phyloP scores from a whole-genome alignment of 2,797 vertebrate species.

The Tragelaphus oryx region DNA sequence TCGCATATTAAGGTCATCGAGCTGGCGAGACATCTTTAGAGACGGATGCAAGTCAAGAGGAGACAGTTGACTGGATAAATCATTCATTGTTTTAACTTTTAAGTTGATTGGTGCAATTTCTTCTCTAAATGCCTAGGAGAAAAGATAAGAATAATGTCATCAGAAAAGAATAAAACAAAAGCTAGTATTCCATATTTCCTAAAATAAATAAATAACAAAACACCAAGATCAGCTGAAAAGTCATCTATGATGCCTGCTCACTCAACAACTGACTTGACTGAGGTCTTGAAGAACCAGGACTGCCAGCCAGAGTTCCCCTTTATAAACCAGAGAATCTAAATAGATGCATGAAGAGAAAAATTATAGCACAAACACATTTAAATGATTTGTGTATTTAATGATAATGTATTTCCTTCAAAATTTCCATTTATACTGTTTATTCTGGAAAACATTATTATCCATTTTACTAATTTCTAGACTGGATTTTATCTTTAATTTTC shows the following conservation, averaged over 20 bases:
- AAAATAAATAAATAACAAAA: neutral
- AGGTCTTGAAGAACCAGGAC: neutral
- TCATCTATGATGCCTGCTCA: neutral
- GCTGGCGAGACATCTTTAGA: slow-evolving; percentile 90
- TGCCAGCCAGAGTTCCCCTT: neutral
- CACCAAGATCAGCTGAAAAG: neutral
- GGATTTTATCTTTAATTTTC: neutral
- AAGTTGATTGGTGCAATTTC: slow-evolving; percentile 91
- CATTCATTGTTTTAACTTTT: slow-evolving; percentile 91
- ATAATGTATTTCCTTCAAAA: neutral
- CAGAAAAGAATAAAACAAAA: slow-evolving; percentile 33
- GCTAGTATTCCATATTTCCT: neutral
- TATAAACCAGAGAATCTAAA: neutral
- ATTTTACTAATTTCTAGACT: neutral
- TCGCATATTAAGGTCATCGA: slow-evolving; percentile 95
- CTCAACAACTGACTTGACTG: neutral
- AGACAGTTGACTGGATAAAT: slow-evolving; percentile 90
- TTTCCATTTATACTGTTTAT: neutral
- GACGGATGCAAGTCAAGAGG: slow-evolving; percentile 94
- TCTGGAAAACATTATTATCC: neutral
- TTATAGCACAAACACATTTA: neutral
- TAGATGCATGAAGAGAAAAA: neutral
- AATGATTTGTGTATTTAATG: neutral
- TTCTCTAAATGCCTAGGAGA: slow-evolving; percentile 89
- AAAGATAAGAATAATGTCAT: neutral